Evolutionary conservation across 2,113 vertebrate genomes (phyloP).

Genomic region (Pholis gunnellus): DNA sequence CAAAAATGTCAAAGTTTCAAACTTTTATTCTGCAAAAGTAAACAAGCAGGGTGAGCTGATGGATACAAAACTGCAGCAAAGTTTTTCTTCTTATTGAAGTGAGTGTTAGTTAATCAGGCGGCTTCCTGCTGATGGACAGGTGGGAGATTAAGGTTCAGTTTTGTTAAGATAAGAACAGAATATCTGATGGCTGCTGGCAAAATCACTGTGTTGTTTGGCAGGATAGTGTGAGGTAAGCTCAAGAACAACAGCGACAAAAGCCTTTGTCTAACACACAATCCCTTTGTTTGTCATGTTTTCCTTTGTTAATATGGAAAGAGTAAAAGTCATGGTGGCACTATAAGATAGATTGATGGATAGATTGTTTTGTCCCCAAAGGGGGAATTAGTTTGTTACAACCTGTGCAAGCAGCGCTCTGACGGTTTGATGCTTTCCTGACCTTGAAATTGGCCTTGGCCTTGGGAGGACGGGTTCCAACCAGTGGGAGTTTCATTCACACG

Average conservation of each 20-base stretch:
- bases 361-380: background rate
- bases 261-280: background rate
- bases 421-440: background rate
- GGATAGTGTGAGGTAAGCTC: background rate
- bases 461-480: background rate
- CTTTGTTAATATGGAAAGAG: background rate
- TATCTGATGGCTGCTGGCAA: conserved; percentile 17
- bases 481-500: background rate
- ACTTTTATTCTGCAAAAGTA: background rate
- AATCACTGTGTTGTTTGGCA: background rate
- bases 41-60: background rate
- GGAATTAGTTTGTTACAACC: background rate
- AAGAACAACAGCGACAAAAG: background rate
- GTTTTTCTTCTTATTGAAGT: conserved; percentile 1
- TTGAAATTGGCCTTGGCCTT: background rate
- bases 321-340: background rate
- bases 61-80: background rate
- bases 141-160: conserved; percentile 21
- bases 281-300: background rate
- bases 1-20: background rate
- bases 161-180: conserved; percentile 23
- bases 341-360: background rate
- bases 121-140: conserved; percentile 25
- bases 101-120: conserved; percentile 18
- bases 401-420: background rate